A percentile compares a stretch with the other conserved stretches of the same genome.
Evolutionary conservation across 2,888 invertebrate genomes (phyloP).

Genomic region (Cryptus armator): DNA sequence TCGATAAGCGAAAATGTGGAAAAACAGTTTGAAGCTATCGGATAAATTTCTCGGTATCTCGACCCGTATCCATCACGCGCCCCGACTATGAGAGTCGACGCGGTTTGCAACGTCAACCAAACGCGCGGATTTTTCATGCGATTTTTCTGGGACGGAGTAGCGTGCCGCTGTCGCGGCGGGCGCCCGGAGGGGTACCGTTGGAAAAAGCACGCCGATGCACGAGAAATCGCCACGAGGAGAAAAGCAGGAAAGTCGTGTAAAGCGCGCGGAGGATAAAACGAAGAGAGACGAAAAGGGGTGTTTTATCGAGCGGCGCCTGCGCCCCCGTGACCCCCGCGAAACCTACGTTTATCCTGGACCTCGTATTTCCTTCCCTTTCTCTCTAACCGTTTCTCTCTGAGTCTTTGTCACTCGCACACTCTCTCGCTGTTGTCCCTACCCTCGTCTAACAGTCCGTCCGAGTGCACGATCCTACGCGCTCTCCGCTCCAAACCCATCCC

Average conservation of each 20-base stretch:
- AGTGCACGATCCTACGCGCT: slow-evolving; percentile 34
- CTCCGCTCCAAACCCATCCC: slow-evolving; percentile 54
- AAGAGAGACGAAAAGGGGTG: slow-evolving; percentile 66
- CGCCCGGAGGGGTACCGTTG: no score
- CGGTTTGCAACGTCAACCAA: background rate
- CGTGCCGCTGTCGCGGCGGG: background rate
- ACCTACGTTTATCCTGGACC: slow-evolving; percentile 78
- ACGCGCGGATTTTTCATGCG: background rate
- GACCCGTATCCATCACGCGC: background rate
- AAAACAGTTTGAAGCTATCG: background rate
- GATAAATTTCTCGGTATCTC: background rate
- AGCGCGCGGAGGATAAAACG: slow-evolving; percentile 49
- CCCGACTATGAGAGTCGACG: background rate
- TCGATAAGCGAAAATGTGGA: background rate
- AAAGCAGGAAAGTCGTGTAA: slow-evolving; percentile 49
- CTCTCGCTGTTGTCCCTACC: slow-evolving; percentile 23
- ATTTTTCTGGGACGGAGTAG: slow-evolving; percentile 1
- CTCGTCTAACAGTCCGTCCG: slow-evolving; percentile 50
- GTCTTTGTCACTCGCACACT: slow-evolving; percentile 43
- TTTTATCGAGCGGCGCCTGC: slow-evolving; percentile 82
- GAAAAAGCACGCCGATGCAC: slow-evolving; percentile 18
- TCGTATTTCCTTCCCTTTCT: slow-evolving; percentile 45
- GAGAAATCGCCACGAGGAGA: slow-evolving; percentile 10
- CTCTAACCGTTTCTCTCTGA: background rate
- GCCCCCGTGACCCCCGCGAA: slow-evolving; percentile 40